phyloP scores from a whole-genome alignment of 2,888 invertebrate species.

The Pomacea canaliculata region DNA sequence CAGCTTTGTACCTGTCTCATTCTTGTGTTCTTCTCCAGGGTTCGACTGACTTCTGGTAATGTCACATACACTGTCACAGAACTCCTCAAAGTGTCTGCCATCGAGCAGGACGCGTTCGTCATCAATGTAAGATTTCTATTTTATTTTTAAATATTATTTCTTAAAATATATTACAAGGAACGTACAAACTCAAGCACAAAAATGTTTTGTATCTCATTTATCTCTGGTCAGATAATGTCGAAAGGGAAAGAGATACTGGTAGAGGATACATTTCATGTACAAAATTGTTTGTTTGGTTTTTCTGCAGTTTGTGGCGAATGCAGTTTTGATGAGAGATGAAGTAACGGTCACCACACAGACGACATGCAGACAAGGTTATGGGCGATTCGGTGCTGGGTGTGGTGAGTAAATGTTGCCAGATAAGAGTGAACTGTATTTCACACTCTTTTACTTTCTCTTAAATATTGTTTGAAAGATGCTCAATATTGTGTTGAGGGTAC shows the following conservation, averaged over 20 bases:
- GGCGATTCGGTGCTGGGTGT: conserved; percentile 2
- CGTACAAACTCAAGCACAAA: too few species aligned
- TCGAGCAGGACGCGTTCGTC: neutral
- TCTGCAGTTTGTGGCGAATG: neutral
- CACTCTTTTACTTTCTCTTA: too few species aligned
- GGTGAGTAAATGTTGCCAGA: neutral
- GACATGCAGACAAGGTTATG: conserved; percentile 4
- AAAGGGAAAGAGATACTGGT: too few species aligned
- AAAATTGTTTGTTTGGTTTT: neutral
- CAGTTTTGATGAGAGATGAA: neutral
- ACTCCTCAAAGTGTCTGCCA: neutral
- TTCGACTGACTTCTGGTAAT: neutral
- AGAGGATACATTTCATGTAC: too few species aligned
- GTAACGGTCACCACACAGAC: neutral
- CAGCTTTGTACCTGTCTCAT: too few species aligned
- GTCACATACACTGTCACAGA: conserved; percentile 10
- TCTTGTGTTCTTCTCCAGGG: neutral
- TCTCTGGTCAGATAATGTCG: too few species aligned
- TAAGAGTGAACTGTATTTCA: too few species aligned
- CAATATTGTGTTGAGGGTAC: too few species aligned
- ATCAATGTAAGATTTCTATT: neutral
- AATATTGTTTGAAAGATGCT: too few species aligned
- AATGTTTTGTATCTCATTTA: too few species aligned
- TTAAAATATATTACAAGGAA: too few species aligned
- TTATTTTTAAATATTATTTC: too few species aligned